Evolutionary conservation across 2,888 invertebrate genomes (phyloP).

Genomic region (Branchellion lobata): DNA sequence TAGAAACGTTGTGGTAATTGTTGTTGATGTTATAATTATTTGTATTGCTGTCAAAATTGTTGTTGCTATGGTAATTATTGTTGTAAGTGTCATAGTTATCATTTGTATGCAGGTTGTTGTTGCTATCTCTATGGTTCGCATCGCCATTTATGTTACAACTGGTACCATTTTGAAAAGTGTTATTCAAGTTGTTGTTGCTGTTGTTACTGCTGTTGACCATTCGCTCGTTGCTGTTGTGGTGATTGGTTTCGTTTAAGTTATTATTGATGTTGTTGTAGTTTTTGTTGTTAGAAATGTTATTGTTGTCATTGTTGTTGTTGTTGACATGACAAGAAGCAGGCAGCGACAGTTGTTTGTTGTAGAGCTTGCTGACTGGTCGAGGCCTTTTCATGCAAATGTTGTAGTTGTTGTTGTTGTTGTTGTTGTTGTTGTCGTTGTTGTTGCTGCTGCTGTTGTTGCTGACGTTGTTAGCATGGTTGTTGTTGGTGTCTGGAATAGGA

Average conservation of each 20-base stretch:
- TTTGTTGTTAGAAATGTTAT: not conserved
- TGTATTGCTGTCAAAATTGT: no score
- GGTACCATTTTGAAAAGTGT: not conserved
- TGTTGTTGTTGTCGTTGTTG: not conserved
- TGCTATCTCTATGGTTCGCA: not conserved
- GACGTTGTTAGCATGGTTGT: not conserved
- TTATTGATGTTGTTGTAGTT: not conserved
- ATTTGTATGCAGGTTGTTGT: not conserved
- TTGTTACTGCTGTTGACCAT: no score
- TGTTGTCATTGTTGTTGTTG: not conserved
- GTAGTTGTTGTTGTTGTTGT: conserved; percentile 16
- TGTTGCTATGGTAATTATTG: no score
- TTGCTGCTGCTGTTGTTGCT: conserved; percentile 8
- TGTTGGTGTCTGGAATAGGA: not conserved
- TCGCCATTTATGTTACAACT: not conserved
- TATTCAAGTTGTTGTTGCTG: not conserved
- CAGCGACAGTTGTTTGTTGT: conserved; percentile 7
- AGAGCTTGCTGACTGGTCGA: not conserved
- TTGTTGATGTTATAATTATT: no score
- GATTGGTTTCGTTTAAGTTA: not conserved
- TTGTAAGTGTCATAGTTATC: no score
- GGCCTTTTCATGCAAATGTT: conserved; percentile 13
- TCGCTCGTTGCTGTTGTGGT: no score
- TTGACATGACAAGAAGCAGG: conserved; percentile 1
- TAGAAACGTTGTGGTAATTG: no score